These are phyloP conservation scores for Drymonia ruficornis DNA, from an alignment of 2,888 invertebrate species.

Conservation along the genomic window DNA sequence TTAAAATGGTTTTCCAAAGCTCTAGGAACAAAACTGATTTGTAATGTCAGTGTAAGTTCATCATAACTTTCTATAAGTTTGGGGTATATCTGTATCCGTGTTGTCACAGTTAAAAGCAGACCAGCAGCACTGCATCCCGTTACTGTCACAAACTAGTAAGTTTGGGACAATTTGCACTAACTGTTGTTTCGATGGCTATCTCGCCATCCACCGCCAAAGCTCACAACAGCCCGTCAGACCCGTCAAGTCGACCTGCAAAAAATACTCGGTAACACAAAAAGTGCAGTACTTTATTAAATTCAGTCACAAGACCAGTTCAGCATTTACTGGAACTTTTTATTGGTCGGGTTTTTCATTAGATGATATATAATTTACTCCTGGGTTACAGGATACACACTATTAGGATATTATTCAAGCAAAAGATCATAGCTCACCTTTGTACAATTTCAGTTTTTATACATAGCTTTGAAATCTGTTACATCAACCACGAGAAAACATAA, in stretches of 20 bases:
- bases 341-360: background rate
- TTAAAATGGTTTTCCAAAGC: no score
- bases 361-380: background rate
- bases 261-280: background rate
- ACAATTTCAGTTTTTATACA: background rate
- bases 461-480: background rate
- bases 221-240: background rate
- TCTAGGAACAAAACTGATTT: no score
- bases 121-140: background rate
- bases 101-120: background rate
- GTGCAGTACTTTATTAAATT: no score
- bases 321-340: background rate
- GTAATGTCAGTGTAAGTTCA: no score
- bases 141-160: no score
- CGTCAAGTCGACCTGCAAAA: background rate
- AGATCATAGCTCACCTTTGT: background rate
- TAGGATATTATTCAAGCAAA: background rate
- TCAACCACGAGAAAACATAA: constrained; percentile 4
- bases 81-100: background rate
- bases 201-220: background rate
- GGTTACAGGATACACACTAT: background rate
- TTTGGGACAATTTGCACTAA: background rate
- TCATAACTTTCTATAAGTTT: no score
- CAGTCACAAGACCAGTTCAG: no score
- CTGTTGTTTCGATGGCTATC: background rate